Evolutionary conservation across 2,797 vertebrate species (phyloP).

Genomic region (Mormyrops boulengeri): DNA sequence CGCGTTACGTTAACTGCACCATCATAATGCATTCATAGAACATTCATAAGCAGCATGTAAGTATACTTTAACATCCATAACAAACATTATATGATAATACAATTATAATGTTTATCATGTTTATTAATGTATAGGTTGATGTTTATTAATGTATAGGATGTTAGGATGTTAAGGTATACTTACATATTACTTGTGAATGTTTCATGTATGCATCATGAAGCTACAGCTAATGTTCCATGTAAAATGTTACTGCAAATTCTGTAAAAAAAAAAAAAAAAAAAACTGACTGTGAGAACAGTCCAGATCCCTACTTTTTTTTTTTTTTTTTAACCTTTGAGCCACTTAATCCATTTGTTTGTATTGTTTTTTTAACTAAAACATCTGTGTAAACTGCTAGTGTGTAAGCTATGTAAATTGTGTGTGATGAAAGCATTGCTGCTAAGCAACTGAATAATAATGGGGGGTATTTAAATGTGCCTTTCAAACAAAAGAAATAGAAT

Average conservation of each 20-base stretch:
- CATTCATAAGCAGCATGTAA: too few relatives aligned
- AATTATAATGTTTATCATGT: too few relatives aligned
- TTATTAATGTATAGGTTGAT: too few relatives aligned
- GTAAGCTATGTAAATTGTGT: neutral
- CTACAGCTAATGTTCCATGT: neutral
- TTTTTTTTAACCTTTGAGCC: neutral
- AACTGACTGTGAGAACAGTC: neutral
- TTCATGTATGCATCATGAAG: neutral
- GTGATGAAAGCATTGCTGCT: conserved; percentile 9
- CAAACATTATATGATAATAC: too few relatives aligned
- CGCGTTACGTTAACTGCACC: too few relatives aligned
- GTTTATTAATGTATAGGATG: too few relatives aligned
- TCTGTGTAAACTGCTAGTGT: neutral
- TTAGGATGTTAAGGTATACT: too few relatives aligned
- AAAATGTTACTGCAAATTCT: neutral
- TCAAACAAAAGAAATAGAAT: neutral
- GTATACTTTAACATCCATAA: too few relatives aligned
- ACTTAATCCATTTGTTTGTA: neutral
- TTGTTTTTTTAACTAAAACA: neutral
- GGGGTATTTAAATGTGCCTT: neutral
- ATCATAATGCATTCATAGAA: too few relatives aligned
- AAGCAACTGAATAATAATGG: conserved; percentile 7
- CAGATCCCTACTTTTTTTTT: neutral
- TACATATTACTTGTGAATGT: too few relatives aligned
- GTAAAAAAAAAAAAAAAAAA: neutral